Base-by-base conservation (phyloP, 2,113 vertebrate genomes). In the Spea bombifrons region DNA sequence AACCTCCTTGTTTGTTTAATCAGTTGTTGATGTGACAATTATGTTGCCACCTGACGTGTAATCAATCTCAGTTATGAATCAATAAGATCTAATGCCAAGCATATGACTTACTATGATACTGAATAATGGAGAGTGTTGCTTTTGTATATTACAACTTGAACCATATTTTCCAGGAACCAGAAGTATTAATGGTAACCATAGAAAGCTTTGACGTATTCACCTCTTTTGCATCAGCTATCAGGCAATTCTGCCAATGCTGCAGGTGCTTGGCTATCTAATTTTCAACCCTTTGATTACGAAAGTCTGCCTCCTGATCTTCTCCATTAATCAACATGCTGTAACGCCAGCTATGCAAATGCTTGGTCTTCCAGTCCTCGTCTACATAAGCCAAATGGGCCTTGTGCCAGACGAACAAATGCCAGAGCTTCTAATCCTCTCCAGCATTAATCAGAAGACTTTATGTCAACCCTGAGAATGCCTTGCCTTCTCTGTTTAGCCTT, bases 191-290 rank as follows among this genome's bases (percentile, higher is more conserved):
- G 71, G 77, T 80, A 66, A 55, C 71, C 71, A 73, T 57, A 67
- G 71, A 73, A 73, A 73, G 71, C 72, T 43, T 80, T 57, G 64
- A 67, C 44, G 48, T 65, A 53, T 80, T 80, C 73, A 80, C 71
- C 77, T 73, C 71, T 55, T 48, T 46, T 67, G 13, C 50, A 73
- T 80, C 71, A 73, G 77, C 64, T 73, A 73, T 12, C 0, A 12
- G 67, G 10, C 70, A 17, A 43, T 65, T 9, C 64, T 73, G 71
- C 77, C 77, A 80, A 73, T 67, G 71, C 70, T 80, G 77, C 77
- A 80, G 77, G 77, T 80, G 77, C 77, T 67, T 80, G 71, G 70
- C 63, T 73, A 80, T 80, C 71, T 80, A 80, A 80, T 80, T 80
- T 80, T 80, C 77, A 57, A 73, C 63, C 77, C 77, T 80, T 80